These are phyloP conservation scores for Polyploca ridens DNA, from an alignment of 2,888 invertebrate genomes.

Conservation along the genomic window DNA sequence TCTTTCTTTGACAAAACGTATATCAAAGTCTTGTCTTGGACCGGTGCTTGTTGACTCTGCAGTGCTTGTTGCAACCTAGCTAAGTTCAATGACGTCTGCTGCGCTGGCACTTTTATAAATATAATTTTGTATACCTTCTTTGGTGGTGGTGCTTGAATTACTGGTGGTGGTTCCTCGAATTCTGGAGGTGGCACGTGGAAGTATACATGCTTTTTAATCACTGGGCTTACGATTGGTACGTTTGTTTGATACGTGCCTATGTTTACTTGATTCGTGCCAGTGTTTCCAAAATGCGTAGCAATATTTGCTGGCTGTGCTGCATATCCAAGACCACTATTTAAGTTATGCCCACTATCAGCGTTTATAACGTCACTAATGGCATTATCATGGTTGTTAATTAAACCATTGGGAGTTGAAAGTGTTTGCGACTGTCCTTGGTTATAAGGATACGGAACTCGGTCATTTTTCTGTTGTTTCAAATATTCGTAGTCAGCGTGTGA, in stretches of 20 bases:
- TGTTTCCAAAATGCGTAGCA: not conserved
- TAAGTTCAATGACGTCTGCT: slow-evolving; percentile 69
- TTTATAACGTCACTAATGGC: not conserved
- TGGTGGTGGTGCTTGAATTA: slow-evolving; percentile 68
- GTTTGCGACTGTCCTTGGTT: not conserved
- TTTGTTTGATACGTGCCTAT: not conserved
- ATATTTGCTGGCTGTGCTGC: not conserved
- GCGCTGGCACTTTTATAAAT: slow-evolving; percentile 90
- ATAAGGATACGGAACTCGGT: slow-evolving; percentile 25
- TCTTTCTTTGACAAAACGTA: slow-evolving; percentile 90
- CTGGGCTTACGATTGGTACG: slow-evolving; percentile 31
- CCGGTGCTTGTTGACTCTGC: slow-evolving; percentile 84
- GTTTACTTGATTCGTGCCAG: not conserved
- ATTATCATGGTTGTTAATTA: not conserved
- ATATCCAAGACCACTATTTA: not conserved
- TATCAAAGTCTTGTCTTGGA: slow-evolving; percentile 88
- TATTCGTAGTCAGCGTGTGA: slow-evolving; percentile 42
- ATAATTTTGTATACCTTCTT: slow-evolving; percentile 90
- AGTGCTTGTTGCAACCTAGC: slow-evolving; percentile 74
- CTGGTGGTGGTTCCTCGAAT: slow-evolving; percentile 82
- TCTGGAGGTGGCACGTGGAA: slow-evolving; percentile 91
- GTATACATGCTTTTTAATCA: slow-evolving; percentile 89
- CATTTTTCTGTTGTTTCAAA: slow-evolving; percentile 37
- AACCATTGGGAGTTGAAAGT: not conserved
- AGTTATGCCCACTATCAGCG: not conserved